phyloP scores from a whole-genome alignment of 2,888 invertebrate genomes.

The Agrochola litura region DNA sequence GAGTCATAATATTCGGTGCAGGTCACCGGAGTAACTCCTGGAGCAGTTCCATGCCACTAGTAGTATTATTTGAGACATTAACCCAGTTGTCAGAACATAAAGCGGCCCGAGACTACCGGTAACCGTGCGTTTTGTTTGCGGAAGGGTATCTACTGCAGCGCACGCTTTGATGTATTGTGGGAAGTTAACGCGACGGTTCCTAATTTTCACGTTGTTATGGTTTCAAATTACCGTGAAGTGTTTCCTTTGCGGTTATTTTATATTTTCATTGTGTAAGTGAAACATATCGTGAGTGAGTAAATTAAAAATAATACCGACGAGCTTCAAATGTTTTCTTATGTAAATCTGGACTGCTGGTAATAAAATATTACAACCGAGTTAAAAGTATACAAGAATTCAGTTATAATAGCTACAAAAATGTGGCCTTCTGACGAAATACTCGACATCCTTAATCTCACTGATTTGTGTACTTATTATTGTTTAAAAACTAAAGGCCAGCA shows the following conservation, averaged over 20 bases:
- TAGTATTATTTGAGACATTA: conserved; percentile 82
- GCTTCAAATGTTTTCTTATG: conserved; percentile 5
- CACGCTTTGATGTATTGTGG: conserved; percentile 40
- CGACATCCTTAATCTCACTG: conserved; percentile 76
- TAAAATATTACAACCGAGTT: conserved; percentile 51
- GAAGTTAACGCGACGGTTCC: not conserved
- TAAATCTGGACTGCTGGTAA: conserved; percentile 30
- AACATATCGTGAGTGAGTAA: not conserved
- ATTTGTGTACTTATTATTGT: conserved; percentile 79
- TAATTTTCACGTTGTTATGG: conserved; percentile 26
- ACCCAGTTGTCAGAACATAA: conserved; percentile 81
- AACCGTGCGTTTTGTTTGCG: conserved; percentile 78
- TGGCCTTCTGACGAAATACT: conserved; percentile 70
- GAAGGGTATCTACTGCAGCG: conserved; percentile 67
- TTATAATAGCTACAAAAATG: conserved; percentile 58
- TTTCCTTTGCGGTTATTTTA: conserved; percentile 8
- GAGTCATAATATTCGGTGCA: conserved; percentile 75
- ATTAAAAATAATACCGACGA: not conserved
- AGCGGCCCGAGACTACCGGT: conserved; percentile 70
- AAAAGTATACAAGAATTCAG: conserved; percentile 38
- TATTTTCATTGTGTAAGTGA: not conserved
- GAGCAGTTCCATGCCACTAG: conserved; percentile 73
- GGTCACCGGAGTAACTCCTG: conserved; percentile 80
- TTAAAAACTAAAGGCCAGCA: conserved; percentile 77
- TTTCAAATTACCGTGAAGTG: conserved; percentile 28